Percentiles rank a stretch among this genome's conserved stretches.
phyloP scores from a whole-genome alignment of 2,113 vertebrate genomes.

The Aleadryas rufinucha region DNA sequence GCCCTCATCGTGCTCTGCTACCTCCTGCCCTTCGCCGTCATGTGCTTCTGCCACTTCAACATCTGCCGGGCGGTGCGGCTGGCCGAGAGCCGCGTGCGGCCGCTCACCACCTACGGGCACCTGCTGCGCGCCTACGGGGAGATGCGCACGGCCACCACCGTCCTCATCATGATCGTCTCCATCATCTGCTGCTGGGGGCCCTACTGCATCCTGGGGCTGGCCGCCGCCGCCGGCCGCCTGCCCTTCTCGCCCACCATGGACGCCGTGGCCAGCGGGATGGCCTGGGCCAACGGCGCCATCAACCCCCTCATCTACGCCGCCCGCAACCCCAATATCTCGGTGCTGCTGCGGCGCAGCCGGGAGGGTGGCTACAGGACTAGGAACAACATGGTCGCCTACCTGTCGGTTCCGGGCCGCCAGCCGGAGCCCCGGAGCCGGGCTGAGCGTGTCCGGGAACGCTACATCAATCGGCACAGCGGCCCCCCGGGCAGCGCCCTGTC shows the following conservation, averaged over 20 bases:
- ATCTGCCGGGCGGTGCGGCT: constrained; percentile 88
- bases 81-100: constrained; percentile 85
- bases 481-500: constrained; percentile 66
- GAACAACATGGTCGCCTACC: constrained; percentile 77
- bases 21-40: constrained; percentile 88
- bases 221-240: constrained; percentile 76
- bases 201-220: constrained; percentile 87
- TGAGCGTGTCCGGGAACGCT: constrained; percentile 74
- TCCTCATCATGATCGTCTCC: constrained; percentile 91
- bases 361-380: constrained; percentile 92
- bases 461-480: constrained; percentile 61
- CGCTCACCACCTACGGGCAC: constrained; percentile 85
- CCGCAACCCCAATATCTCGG: constrained; percentile 89
- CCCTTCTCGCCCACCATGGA: constrained; percentile 84
- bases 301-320: constrained; percentile 92
- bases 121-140: constrained; percentile 88
- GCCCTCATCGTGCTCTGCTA: constrained; percentile 84
- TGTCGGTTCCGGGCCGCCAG: constrained; percentile 66
- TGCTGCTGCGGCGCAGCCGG: constrained; percentile 84
- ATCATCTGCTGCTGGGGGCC: constrained; percentile 93
- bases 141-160: constrained; percentile 91
- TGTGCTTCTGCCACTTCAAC: constrained; percentile 96
- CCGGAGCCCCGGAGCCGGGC: constrained; percentile 59
- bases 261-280: constrained; percentile 85
- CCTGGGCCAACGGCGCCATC: constrained; percentile 94